A percentile compares a stretch with the other conserved stretches of the same genome.
These are phyloP conservation scores for Micoletzkya japonica DNA, from an alignment of 2,888 invertebrate genomes.

Conservation along the genomic window DNA sequence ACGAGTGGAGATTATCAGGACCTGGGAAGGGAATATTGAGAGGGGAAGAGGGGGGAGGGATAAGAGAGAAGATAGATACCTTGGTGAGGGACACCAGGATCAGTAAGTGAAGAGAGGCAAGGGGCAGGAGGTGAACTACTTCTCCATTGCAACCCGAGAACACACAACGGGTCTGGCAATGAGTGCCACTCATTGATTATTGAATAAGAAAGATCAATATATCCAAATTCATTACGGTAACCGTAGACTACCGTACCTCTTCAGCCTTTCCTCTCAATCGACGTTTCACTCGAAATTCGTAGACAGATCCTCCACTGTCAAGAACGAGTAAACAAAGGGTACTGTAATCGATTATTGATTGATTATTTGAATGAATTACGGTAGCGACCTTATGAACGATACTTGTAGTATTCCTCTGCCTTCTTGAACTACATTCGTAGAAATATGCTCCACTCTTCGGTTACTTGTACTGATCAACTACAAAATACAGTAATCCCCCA, in stretches of 20 bases:
- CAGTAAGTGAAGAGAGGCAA: slow-evolving; percentile 38
- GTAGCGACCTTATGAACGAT: slow-evolving; percentile 73
- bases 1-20: slow-evolving; percentile 38
- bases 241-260: slow-evolving; percentile 29
- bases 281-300: slow-evolving; percentile 40
- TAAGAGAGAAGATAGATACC: slow-evolving; percentile 30
- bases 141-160: slow-evolving; percentile 94
- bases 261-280: slow-evolving; percentile 29
- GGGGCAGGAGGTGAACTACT: slow-evolving; percentile 56
- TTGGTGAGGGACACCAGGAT: slow-evolving; percentile 52
- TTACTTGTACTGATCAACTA: slow-evolving; percentile 34
- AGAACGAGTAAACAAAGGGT: slow-evolving; percentile 39
- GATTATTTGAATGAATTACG: no score
- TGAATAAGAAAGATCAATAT: not conserved
- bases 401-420: slow-evolving; percentile 81
- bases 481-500: slow-evolving; percentile 1
- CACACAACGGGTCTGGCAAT: slow-evolving; percentile 80
- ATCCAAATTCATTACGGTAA: not conserved
- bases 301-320: slow-evolving; percentile 54
- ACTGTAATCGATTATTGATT: no score
- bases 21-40: no score
- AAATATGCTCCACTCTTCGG: slow-evolving; percentile 34
- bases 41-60: no score
- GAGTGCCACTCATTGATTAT: not conserved
- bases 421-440: slow-evolving; percentile 78